Percentiles rank a stretch among this genome's conserved stretches.
These are phyloP conservation scores for Phallusia fumigata DNA, from an alignment of 23 tunicate species.

Conservation along the genomic window DNA sequence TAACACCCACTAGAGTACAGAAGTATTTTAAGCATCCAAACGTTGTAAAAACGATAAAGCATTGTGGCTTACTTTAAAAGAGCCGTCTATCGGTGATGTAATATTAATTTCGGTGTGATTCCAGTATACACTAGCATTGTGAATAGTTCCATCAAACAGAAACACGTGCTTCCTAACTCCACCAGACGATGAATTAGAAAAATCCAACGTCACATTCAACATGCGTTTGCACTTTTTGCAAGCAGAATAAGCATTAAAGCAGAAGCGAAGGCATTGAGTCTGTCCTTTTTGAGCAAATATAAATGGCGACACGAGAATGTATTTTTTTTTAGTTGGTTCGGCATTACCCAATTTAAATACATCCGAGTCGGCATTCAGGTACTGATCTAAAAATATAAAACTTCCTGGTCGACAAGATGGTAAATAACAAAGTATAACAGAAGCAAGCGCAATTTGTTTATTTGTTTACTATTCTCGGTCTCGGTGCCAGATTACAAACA, in stretches of 20 bases:
- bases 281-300: slow-evolving; percentile 23
- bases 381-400: slow-evolving; percentile 18
- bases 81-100: slow-evolving; percentile 3
- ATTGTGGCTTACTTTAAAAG: slow-evolving; percentile 49
- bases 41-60: too few relatives aligned
- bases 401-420: too few relatives aligned
- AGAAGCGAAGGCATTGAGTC: slow-evolving; percentile 69
- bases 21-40: too few relatives aligned
- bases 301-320: slow-evolving; percentile 28
- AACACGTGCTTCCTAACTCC: background rate
- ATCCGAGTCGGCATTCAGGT: slow-evolving; percentile 37
- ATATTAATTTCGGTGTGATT: slow-evolving; percentile 66
- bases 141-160: slow-evolving; percentile 11
- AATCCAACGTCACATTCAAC: background rate
- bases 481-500: too few relatives aligned
- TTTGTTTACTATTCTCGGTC: too few relatives aligned
- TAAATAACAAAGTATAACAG: too few relatives aligned
- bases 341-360: background rate
- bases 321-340: background rate
- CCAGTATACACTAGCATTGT: slow-evolving; percentile 52
- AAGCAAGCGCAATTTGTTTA: too few relatives aligned
- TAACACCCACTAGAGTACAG: too few relatives aligned
- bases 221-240: background rate
- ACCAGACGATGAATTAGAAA: background rate
- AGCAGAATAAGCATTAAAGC: slow-evolving; percentile 61